These are phyloP conservation scores for Gadopsis marmoratus DNA, from an alignment of 2,797 vertebrate species.

Conservation along the genomic window DNA sequence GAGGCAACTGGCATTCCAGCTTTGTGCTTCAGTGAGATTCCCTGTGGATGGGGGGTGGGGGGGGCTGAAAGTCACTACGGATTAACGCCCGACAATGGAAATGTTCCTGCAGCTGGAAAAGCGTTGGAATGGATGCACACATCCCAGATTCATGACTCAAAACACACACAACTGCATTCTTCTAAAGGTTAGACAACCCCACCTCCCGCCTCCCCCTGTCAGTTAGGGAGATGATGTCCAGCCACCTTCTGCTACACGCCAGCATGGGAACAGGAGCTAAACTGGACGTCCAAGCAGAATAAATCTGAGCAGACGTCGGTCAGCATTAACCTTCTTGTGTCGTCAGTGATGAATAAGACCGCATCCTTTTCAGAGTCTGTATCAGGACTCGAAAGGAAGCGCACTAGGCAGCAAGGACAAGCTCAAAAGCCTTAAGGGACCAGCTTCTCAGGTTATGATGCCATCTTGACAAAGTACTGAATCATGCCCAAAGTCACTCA, in stretches of 20 bases:
- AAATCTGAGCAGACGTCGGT: neutral
- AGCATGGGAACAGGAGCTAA: conserved; percentile 8
- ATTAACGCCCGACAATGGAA: conserved; percentile 74
- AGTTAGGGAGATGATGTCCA: conserved; percentile 19
- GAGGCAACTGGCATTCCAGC: conserved; percentile 62
- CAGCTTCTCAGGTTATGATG: conserved; percentile 45
- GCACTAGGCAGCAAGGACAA: conserved; percentile 14
- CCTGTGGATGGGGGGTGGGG: conserved; percentile 55
- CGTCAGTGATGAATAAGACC: conserved; percentile 30
- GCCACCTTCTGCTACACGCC: conserved; percentile 2
- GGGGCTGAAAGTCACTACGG: conserved; percentile 68
- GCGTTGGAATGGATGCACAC: conserved; percentile 36
- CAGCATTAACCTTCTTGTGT: conserved; percentile 40
- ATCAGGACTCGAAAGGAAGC: conserved; percentile 24
- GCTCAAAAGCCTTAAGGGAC: conserved; percentile 46
- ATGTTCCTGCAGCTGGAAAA: conserved; percentile 67
- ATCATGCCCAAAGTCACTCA: conserved; percentile 46
- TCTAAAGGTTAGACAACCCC: conserved; percentile 25
- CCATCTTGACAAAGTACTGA: conserved; percentile 52
- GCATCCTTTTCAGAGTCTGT: conserved; percentile 18
- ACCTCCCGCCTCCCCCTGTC: conserved; percentile 15
- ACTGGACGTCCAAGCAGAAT: neutral
- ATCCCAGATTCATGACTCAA: conserved; percentile 8
- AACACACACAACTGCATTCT: conserved; percentile 30
- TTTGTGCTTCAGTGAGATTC: conserved; percentile 54